A percentile compares a stretch with the other conserved stretches of the same genome.
Conservation (phyloP, 2,888 invertebrate genomes). For the Ditula angustiorana region DNA sequence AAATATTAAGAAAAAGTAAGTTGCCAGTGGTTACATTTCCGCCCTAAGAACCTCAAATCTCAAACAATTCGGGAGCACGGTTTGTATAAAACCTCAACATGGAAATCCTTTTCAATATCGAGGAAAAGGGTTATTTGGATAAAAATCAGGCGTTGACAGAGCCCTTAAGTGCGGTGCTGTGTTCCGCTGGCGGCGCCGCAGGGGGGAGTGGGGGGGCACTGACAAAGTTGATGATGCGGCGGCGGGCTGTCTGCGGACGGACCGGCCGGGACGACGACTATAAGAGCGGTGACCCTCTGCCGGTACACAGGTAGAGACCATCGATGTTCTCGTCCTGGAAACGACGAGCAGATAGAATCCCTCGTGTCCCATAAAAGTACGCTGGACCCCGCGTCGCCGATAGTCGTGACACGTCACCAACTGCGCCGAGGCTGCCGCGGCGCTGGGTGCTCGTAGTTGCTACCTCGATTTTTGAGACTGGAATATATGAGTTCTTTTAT, state of each 20-base stretch:
- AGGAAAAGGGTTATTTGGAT: conserved; percentile 8
- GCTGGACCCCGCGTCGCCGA: too few species aligned
- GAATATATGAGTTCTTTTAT: too few species aligned
- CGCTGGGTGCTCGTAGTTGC: too few species aligned
- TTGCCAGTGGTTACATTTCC: background rate
- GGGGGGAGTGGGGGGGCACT: background rate
- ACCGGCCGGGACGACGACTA: too few species aligned
- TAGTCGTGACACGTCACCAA: too few species aligned
- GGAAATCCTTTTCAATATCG: conserved; percentile 8
- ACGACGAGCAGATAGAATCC: too few species aligned
- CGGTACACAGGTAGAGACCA: too few species aligned
- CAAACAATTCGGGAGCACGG: background rate
- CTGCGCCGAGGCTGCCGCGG: too few species aligned
- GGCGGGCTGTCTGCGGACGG: background rate
- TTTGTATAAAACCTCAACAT: conserved; percentile 6
- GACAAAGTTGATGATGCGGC: background rate
- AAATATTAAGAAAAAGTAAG: background rate
- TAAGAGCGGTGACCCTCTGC: too few species aligned
- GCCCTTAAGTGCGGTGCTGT: conserved; percentile 14
- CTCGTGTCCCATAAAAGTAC: too few species aligned
- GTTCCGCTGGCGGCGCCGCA: background rate
- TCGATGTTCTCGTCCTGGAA: too few species aligned
- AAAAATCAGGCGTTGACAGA: conserved; percentile 9
- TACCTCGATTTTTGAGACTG: too few species aligned
- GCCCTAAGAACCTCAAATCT: background rate